These are phyloP conservation scores for Oxyteleia sp. DNA, from an alignment of 2,888 invertebrate genomes.

Conservation along the genomic window DNA sequence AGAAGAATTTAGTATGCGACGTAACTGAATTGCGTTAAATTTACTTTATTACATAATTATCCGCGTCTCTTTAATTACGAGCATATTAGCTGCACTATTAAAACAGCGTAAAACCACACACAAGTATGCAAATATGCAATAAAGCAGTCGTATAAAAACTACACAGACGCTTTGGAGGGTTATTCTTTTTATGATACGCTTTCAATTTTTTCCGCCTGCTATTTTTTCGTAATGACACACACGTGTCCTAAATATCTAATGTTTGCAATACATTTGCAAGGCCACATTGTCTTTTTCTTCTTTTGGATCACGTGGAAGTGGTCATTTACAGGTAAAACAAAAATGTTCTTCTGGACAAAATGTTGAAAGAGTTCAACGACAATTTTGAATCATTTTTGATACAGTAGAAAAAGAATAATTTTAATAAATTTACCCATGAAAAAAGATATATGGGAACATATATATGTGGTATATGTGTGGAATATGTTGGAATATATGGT, in stretches of 20 bases:
- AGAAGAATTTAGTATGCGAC: constrained; percentile 22
- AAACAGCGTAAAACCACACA: constrained; percentile 29
- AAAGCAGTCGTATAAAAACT: constrained; percentile 5
- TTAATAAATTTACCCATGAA: no score
- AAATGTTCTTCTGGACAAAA: no score
- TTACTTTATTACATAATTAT: constrained; percentile 42
- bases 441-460: no score
- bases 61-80: constrained; percentile 19
- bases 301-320: background rate
- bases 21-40: constrained; percentile 11
- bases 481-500: no score
- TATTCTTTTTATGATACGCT: constrained; percentile 15
- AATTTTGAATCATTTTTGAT: no score
- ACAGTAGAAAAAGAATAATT: no score
- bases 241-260: background rate
- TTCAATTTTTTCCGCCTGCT: constrained; percentile 4
- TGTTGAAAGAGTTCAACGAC: no score
- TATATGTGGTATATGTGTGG: no score
- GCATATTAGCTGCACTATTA: constrained; percentile 27
- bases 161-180: constrained; percentile 4
- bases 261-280: background rate
- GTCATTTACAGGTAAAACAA: no score
- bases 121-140: constrained; percentile 19
- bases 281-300: background rate
- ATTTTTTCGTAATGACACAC: background rate